Evolutionary conservation across 2,888 invertebrate species (phyloP).

Genomic region (Celastrina argiolus): DNA sequence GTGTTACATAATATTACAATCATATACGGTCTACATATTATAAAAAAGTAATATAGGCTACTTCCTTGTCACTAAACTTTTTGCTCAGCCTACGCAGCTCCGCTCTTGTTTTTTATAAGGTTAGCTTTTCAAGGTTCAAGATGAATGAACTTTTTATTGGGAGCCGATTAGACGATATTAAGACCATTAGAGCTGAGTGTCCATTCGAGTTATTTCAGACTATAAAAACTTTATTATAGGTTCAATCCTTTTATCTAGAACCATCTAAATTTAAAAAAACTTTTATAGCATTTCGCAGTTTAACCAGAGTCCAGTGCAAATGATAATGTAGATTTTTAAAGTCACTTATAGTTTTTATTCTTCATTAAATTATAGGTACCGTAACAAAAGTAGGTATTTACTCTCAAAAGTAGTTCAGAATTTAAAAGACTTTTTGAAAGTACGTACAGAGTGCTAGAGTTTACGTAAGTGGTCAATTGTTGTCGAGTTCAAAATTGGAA

Average conservation of each 20-base stretch:
- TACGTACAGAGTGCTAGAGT: neutral
- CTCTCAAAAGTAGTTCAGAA: neutral
- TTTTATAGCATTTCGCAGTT: neutral
- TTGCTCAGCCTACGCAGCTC: constrained; percentile 12
- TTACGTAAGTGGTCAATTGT: neutral
- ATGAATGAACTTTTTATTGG: constrained; percentile 20
- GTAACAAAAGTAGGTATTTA: neutral
- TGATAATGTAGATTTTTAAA: neutral
- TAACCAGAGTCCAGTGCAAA: neutral
- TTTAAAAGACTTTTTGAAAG: neutral
- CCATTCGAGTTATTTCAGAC: neutral
- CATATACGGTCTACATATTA: neutral
- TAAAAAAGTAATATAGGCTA: neutral
- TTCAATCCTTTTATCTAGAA: neutral
- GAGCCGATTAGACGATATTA: neutral
- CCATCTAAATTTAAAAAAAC: neutral
- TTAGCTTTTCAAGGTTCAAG: constrained; percentile 12
- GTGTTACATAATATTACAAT: neutral
- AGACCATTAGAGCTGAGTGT: neutral
- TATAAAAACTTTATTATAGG: constrained; percentile 9
- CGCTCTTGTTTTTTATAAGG: constrained; percentile 11
- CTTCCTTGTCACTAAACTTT: constrained; percentile 16
- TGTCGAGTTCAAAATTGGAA: neutral
- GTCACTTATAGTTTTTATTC: neutral
- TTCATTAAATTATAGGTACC: neutral